phyloP scores from a whole-genome alignment of 2,888 invertebrate species.

The Erynnis tages region DNA sequence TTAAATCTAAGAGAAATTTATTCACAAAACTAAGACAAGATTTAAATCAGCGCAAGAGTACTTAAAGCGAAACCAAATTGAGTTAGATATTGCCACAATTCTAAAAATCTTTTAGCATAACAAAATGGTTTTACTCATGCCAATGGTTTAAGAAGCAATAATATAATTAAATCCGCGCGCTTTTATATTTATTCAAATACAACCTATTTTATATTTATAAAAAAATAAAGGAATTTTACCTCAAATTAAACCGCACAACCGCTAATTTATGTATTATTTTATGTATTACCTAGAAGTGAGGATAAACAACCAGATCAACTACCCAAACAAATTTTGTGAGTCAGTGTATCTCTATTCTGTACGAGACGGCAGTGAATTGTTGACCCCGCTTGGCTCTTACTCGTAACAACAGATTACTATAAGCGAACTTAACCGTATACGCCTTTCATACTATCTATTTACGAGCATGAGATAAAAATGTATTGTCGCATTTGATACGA shows the following conservation, averaged over 20 bases:
- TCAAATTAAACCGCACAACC: slow-evolving; percentile 53
- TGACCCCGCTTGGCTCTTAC: slow-evolving; percentile 57
- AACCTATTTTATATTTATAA: background rate
- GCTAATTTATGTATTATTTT: slow-evolving; percentile 37
- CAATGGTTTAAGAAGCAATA: no score
- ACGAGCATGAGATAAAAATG: slow-evolving; percentile 31
- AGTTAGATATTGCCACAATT: no score
- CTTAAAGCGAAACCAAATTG: no score
- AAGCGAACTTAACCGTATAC: slow-evolving; percentile 75
- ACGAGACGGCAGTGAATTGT: slow-evolving; percentile 52
- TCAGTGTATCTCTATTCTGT: slow-evolving; percentile 56
- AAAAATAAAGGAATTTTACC: slow-evolving; percentile 33
- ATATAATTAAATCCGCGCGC: no score
- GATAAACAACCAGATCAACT: slow-evolving; percentile 51
- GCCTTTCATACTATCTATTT: slow-evolving; percentile 40
- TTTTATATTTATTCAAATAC: background rate
- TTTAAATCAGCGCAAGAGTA: no score
- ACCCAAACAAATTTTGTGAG: slow-evolving; percentile 60
- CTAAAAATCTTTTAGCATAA: no score
- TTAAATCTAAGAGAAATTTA: no score
- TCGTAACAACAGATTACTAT: slow-evolving; percentile 60
- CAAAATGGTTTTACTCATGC: no score
- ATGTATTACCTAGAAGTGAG: slow-evolving; percentile 58
- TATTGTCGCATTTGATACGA: slow-evolving; percentile 19
- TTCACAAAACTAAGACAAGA: no score